Evolutionary conservation across 2,888 invertebrate genomes (phyloP).

Genomic region (Erebia aethiops): DNA sequence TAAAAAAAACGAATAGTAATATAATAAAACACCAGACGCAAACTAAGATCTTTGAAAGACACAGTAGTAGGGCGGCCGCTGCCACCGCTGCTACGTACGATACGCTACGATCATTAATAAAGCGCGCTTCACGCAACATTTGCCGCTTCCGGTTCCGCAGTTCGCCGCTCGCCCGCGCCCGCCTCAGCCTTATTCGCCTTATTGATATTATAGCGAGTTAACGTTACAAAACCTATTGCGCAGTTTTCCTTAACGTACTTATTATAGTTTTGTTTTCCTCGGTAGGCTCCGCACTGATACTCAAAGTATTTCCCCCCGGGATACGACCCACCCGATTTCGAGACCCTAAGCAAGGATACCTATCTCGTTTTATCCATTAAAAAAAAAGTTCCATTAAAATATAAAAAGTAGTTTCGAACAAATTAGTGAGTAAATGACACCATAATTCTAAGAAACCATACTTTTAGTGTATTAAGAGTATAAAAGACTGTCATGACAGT

Average conservation of each 20-base stretch:
- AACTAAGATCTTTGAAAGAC: neutral
- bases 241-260: neutral
- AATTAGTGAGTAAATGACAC: no score
- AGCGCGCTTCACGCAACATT: neutral
- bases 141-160: neutral
- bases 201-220: neutral
- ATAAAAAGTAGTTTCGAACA: no score
- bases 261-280: neutral
- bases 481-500: neutral
- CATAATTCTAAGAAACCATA: neutral
- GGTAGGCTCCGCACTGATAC: neutral
- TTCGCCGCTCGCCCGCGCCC: neutral
- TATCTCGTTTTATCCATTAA: no score
- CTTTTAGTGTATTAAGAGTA: neutral
- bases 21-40: no score
- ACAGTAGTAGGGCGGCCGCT: neutral
- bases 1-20: no score
- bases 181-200: neutral
- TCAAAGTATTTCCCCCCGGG: neutral
- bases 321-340: no score
- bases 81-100: no score
- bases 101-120: neutral
- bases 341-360: no score
- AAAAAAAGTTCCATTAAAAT: no score
- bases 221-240: neutral